Conservation (phyloP, 2,888 invertebrate genomes). For the Polyploca ridens region DNA sequence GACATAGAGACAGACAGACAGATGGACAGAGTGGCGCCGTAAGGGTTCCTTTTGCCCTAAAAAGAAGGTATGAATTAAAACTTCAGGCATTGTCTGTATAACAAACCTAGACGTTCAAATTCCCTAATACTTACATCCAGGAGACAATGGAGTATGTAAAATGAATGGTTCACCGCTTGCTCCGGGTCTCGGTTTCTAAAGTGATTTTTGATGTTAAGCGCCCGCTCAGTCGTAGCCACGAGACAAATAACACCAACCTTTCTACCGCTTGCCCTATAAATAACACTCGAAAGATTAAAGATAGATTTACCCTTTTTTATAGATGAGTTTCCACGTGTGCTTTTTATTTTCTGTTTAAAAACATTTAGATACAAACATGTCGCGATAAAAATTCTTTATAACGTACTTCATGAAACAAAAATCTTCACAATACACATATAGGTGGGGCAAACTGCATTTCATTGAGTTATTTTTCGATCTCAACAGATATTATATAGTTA, state of each 20-base stretch:
- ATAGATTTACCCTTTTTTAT: conserved; percentile 1
- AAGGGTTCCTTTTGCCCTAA: no score
- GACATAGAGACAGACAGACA: no score
- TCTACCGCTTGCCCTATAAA: background rate
- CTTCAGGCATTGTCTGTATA: no score
- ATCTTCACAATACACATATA: no score
- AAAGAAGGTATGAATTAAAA: no score
- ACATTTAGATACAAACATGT: no score
- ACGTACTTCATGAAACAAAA: no score
- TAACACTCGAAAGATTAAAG: background rate
- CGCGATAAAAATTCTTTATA: no score
- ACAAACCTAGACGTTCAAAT: background rate
- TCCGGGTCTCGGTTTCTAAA: conserved; percentile 22
- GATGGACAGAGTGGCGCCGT: no score
- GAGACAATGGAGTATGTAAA: conserved; percentile 9
- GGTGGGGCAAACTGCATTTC: no score
- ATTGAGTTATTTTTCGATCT: no score
- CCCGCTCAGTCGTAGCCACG: conserved; percentile 13
- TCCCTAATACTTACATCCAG: conserved; percentile 13
- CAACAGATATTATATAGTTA: no score
- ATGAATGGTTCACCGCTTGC: conserved; percentile 1
- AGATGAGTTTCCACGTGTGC: background rate
- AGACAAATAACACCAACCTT: conserved; percentile 27
- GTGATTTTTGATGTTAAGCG: conserved; percentile 38
- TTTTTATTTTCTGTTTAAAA: background rate